A percentile compares a stretch with the other conserved stretches of the same genome.
phyloP scores from a whole-genome alignment of 2,113 vertebrate species.

The Candoia aspera region DNA sequence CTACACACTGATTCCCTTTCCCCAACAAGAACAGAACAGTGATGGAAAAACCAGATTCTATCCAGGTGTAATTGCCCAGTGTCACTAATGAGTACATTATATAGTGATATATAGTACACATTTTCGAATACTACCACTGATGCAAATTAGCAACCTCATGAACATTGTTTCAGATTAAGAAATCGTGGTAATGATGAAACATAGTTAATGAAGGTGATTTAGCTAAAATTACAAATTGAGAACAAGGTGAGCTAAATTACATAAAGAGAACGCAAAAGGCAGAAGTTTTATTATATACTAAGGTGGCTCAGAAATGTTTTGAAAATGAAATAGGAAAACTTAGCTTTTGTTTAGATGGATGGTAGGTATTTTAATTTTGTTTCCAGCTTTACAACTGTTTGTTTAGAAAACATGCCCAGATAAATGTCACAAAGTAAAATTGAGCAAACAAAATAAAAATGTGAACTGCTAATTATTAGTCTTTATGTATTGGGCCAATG shows the following conservation, averaged over 20 bases:
- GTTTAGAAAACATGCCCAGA: neutral
- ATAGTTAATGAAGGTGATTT: neutral
- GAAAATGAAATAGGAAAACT: constrained; percentile 50
- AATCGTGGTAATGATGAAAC: neutral
- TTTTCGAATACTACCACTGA: too few species aligned
- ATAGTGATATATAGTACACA: neutral
- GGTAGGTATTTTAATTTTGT: neutral
- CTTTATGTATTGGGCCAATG: neutral
- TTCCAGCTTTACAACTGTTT: neutral
- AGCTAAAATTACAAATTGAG: neutral
- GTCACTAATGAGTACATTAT: neutral
- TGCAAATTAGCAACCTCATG: too few species aligned
- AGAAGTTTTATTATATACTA: neutral
- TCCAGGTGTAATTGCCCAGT: neutral
- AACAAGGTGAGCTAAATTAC: neutral
- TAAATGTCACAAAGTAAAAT: neutral
- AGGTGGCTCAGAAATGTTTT: constrained; percentile 59
- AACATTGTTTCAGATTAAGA: neutral
- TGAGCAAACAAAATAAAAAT: neutral
- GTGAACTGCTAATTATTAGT: neutral
- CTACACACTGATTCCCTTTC: too few species aligned
- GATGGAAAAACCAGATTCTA: neutral
- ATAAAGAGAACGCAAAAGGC: neutral
- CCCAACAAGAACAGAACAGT: too few species aligned
- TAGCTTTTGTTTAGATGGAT: neutral